A percentile compares a stretch with the other conserved stretches of the same genome.
phyloP scores from a whole-genome alignment of 1,140 invertebrate genomes.

The Drosophila mayri region DNA sequence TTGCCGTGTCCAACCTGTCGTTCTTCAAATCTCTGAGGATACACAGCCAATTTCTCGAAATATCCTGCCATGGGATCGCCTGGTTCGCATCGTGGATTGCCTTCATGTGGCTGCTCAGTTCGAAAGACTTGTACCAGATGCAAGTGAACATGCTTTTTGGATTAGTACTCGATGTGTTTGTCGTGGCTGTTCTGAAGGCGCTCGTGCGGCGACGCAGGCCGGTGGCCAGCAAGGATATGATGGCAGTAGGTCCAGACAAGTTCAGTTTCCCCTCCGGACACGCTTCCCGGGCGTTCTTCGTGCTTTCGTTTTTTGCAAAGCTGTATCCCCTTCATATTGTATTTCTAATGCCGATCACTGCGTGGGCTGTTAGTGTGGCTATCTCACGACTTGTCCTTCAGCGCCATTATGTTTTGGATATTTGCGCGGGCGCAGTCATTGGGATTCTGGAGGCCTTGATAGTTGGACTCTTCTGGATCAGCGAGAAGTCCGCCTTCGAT shows the following conservation, averaged over 20 bases:
- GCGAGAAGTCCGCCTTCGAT: conserved; percentile 54
- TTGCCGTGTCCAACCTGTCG: conserved; percentile 86
- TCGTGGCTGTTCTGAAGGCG: conserved; percentile 93
- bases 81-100: conserved; percentile 92
- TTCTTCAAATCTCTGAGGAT: conserved; percentile 87
- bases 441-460: conserved; percentile 91
- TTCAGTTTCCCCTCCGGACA: conserved; percentile 99
- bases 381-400: conserved; percentile 90
- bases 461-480: conserved; percentile 89
- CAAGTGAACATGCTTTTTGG: conserved; percentile 94
- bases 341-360: conserved; percentile 87
- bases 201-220: conserved; percentile 91
- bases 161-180: conserved; percentile 93
- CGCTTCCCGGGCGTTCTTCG: conserved; percentile 92
- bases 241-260: conserved; percentile 90
- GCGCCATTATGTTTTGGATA: conserved; percentile 95
- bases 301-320: conserved; percentile 90
- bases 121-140: conserved; percentile 91
- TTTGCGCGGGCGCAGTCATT: conserved; percentile 90
- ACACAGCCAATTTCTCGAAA: conserved; percentile 90
- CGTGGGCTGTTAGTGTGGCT: conserved; percentile 91
- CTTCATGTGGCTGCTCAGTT: conserved; percentile 88
- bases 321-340: conserved; percentile 88
- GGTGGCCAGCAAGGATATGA: conserved; percentile 88
- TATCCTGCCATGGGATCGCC: conserved; percentile 95